Evolutionary conservation across 2,888 invertebrate genomes (phyloP).

Genomic region (Orchesellides sinensis): DNA sequence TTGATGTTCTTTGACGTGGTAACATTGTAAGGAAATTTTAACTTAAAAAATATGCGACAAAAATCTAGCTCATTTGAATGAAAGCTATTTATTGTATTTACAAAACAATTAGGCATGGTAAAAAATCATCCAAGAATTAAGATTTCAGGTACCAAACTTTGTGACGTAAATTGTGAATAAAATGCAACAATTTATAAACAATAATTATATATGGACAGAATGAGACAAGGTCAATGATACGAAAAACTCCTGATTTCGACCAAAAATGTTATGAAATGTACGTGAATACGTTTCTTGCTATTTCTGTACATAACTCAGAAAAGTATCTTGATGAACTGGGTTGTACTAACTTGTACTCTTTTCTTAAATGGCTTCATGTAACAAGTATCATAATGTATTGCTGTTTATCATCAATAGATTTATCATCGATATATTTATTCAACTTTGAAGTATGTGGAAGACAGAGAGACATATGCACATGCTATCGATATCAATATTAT

Average conservation of each 20-base stretch:
- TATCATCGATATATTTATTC: no score
- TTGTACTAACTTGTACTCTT: slow-evolving; percentile 61
- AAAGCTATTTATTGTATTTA: no score
- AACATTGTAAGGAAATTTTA: no score
- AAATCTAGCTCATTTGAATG: no score
- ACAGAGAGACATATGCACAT: slow-evolving; percentile 3
- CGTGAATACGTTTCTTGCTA: slow-evolving; percentile 62
- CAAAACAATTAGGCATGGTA: no score
- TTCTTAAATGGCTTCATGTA: slow-evolving; percentile 53
- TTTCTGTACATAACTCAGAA: slow-evolving; percentile 63
- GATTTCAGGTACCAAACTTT: neutral
- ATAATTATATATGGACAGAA: neutral
- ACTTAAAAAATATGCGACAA: no score
- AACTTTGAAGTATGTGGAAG: slow-evolving; percentile 16
- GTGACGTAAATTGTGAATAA: neutral
- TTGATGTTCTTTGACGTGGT: no score
- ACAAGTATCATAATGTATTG: slow-evolving; percentile 46
- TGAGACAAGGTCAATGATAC: slow-evolving; percentile 4
- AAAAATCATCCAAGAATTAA: no score
- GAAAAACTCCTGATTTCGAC: no score
- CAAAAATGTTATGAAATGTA: slow-evolving; percentile 29
- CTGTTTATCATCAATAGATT: slow-evolving; percentile 29
- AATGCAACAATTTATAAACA: neutral
- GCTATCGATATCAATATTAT: slow-evolving; percentile 17
- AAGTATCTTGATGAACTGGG: slow-evolving; percentile 67